phyloP scores from a whole-genome alignment of 1,140 invertebrate genomes.

The Rhyacophila brunnea region DNA sequence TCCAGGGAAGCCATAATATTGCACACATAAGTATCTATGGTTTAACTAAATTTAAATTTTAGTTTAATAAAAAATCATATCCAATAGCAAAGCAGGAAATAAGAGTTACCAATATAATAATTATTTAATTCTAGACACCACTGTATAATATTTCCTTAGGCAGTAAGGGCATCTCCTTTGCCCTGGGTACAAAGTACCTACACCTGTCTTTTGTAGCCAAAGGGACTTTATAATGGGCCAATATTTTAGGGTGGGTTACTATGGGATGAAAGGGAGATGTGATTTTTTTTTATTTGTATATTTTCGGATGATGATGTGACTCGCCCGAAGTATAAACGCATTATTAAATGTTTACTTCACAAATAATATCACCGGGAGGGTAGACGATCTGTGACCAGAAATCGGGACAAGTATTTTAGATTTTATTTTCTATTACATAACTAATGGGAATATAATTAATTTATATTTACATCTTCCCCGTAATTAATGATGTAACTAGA shows the following conservation, averaged over 20 bases:
- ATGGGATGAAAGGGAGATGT: neutral
- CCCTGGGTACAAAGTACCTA: conserved; percentile 2
- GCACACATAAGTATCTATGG: too few species aligned
- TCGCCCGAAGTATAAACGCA: conserved; percentile 14
- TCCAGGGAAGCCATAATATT: too few species aligned
- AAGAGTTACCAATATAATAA: too few species aligned
- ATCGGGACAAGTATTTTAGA: too few species aligned
- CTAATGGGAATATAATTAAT: too few species aligned
- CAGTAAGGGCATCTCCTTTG: conserved; percentile 7
- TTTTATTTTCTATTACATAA: too few species aligned
- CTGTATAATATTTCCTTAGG: neutral
- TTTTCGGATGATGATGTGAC: conserved; percentile 15
- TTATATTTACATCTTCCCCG: too few species aligned
- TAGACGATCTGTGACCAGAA: neutral
- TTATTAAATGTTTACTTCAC: conserved; percentile 31
- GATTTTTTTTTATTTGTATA: conserved; percentile 11
- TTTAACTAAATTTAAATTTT: too few species aligned
- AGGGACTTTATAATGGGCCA: conserved; percentile 36
- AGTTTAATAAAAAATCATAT: too few species aligned
- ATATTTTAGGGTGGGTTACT: conserved; percentile 28
- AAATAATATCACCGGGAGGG: conserved; percentile 23
- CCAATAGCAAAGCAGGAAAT: too few species aligned
- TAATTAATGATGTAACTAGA: too few species aligned
- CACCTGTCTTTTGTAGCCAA: conserved; percentile 35
- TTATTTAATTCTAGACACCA: too few species aligned